Evolutionary conservation across 2,888 invertebrate species (phyloP), one percentile per base, ranked within the genome.

Genomic region (Luperina nickerlii): DNA sequence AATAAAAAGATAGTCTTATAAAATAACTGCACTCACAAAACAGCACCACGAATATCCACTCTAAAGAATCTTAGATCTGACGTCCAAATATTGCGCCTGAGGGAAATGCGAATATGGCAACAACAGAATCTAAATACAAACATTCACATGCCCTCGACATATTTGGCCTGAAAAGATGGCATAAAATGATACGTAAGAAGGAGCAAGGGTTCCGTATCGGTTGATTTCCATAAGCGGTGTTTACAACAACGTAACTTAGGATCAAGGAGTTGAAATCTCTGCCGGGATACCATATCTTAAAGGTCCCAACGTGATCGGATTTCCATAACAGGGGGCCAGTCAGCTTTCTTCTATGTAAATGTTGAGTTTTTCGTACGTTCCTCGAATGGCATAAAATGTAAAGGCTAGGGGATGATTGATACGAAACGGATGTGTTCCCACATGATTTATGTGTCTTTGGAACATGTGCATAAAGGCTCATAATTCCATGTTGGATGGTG

Each of bases 231-330:
- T 92, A 93, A 93, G 89, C 92, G 92, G 90, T 92, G 92, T 94
- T 94, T 93, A 93, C 94, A 94, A 92, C 91, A 92, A 90, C 90
- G 92, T 92, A 92, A 90, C 90, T 90, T 90, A 87, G 92, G 93
- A 94, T 94, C 92, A 92, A 92, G 91, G 91, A 92, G 92, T 92
- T 90, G 90, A 92, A 95, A 95, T 95, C 95, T 95, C 93, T 92
- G 92, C 92, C 88, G 88, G 92, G 90, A 93, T 92, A 93, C 93
- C 92, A 92, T 93, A 93, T 94, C 94, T 92, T 92, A 90, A 91
- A 91, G 93, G 92, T 90, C 90, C 84, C 91, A 90, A 94, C 95
- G 95, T 95, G 95, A 95, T 95, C 91, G 89, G 91, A 95, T 96
- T 95, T 95, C 93, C 95, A 95, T 96, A 95, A 95, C 93, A 94